Conservation (phyloP, 2,797 vertebrate species). For the Clarias platycephalus region DNA sequence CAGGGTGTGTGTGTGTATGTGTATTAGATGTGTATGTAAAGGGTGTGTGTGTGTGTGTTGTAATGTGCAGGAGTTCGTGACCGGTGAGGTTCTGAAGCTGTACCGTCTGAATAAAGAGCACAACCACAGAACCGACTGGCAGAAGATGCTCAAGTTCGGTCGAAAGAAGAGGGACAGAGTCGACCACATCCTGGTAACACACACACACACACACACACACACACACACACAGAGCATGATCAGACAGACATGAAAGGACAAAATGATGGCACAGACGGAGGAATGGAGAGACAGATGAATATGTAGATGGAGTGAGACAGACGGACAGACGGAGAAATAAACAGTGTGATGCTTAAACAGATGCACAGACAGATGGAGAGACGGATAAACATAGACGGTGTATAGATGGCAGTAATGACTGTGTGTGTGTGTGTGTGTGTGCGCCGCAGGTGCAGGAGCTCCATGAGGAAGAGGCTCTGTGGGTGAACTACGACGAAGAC, state of each 20-base stretch:
- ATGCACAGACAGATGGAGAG: background rate
- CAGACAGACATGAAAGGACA: background rate
- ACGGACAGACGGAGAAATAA: background rate
- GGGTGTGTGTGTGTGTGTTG: background rate
- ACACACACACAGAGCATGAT: background rate
- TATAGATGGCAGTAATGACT: background rate
- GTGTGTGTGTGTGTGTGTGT: background rate
- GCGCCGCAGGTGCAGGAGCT: conserved; percentile 89
- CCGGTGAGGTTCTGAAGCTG: conserved; percentile 86
- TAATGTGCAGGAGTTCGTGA: conserved; percentile 76
- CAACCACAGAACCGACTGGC: conserved; percentile 93
- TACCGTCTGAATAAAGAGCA: conserved; percentile 85
- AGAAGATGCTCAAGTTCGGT: conserved; percentile 98
- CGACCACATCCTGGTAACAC: conserved; percentile 92
- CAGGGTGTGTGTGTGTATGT: background rate
- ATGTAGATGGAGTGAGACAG: background rate
- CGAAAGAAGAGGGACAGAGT: conserved; percentile 95
- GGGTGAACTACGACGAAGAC: conserved; percentile 98
- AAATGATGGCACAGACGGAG: background rate
- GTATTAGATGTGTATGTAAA: background rate
- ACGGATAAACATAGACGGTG: background rate
- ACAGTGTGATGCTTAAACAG: background rate
- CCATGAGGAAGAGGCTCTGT: conserved; percentile 94
- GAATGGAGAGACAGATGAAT: background rate
- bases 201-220: background rate